Evolutionary conservation across 2,888 invertebrate species (phyloP).

Genomic region (Tribolium freemani): DNA sequence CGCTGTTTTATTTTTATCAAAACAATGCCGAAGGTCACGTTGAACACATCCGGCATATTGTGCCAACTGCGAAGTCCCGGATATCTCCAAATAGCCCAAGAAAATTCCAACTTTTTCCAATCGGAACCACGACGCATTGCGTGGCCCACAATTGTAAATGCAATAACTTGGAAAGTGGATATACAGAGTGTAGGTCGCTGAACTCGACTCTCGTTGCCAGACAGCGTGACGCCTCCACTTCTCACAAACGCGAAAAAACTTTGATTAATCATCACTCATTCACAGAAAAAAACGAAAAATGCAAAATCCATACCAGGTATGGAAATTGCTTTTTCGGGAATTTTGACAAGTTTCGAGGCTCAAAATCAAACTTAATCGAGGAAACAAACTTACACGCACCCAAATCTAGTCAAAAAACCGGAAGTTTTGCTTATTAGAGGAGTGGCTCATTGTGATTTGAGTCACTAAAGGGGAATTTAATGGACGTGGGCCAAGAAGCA

Average conservation of each 20-base stretch:
- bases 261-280: slow-evolving; percentile 17
- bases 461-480: slow-evolving; percentile 18
- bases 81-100: not conserved
- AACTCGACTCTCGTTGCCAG: slow-evolving; percentile 57
- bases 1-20: not conserved
- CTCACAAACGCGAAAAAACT: slow-evolving; percentile 39
- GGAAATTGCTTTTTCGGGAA: no score
- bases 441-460: slow-evolving; percentile 28
- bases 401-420: slow-evolving; percentile 41
- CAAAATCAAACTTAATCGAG: no score
- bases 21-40: not conserved
- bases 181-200: slow-evolving; percentile 55
- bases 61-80: slow-evolving; percentile 6
- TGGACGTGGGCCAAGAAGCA: slow-evolving; percentile 19
- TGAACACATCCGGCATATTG: slow-evolving; percentile 1
- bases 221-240: slow-evolving; percentile 60
- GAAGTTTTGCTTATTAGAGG: slow-evolving; percentile 41
- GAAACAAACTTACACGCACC: not conserved
- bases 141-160: slow-evolving; percentile 37
- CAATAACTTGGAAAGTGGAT: slow-evolving; percentile 42
- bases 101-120: not conserved
- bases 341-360: no score
- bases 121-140: no score
- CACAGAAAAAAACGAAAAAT: no score
- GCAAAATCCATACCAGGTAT: no score